Percentiles rank a stretch among this genome's conserved stretches.
phyloP scores from a whole-genome alignment of 2,113 vertebrate genomes.

The Poeciliopsis prolifica region DNA sequence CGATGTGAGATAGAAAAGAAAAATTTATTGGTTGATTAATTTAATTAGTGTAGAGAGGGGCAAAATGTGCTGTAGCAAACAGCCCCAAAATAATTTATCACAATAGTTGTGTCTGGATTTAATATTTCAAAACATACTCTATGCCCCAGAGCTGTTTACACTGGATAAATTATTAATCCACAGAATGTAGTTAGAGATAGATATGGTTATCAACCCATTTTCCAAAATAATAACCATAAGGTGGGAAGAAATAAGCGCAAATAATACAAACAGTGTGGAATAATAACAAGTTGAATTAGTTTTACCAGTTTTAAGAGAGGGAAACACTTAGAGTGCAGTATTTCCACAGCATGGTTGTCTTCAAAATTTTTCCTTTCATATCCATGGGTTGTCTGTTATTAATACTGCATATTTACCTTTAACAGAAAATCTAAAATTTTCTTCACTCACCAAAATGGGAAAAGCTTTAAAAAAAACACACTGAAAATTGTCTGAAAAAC shows the following conservation, averaged over 20 bases:
- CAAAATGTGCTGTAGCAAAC: neutral
- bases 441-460: neutral
- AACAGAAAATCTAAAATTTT: neutral
- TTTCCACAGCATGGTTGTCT: conserved; percentile 17
- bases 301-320: neutral
- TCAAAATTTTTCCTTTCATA: conserved; percentile 11
- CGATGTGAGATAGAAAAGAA: conserved; percentile 31
- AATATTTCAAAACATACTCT: neutral
- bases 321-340: neutral
- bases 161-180: neutral
- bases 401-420: conserved; percentile 21
- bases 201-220: conserved; percentile 3
- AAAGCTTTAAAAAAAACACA: neutral
- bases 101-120: neutral
- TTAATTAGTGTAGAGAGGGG: no score
- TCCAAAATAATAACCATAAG: neutral
- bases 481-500: conserved; percentile 7
- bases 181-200: neutral
- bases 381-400: neutral
- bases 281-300: conserved; percentile 9
- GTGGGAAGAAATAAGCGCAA: neutral
- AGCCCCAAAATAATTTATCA: neutral
- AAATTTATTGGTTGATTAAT: neutral
- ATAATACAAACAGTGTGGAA: conserved; percentile 9
- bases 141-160: neutral